phyloP scores from a whole-genome alignment of 2,888 invertebrate genomes.

The Perizoma flavofasciatum region DNA sequence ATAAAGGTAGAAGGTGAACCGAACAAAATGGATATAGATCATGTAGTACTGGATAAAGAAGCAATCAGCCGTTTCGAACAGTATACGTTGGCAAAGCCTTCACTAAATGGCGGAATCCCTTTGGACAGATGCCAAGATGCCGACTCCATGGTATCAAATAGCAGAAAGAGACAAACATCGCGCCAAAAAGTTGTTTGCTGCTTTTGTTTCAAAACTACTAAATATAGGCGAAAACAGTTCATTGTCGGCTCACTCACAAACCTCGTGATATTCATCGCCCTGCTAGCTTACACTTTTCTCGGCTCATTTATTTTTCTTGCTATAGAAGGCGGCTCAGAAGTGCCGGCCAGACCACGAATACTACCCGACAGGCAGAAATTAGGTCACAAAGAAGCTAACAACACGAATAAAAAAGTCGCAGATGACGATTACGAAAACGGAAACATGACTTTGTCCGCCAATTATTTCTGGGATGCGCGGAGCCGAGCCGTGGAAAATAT shows the following conservation, averaged over 20 bases:
- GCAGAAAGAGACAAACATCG: slow-evolving; percentile 77
- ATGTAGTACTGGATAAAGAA: slow-evolving; percentile 80
- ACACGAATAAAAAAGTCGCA: slow-evolving; percentile 63
- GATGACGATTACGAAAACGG: slow-evolving; percentile 73
- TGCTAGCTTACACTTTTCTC: slow-evolving; percentile 90
- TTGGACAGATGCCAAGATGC: slow-evolving; percentile 82
- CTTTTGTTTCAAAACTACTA: slow-evolving; percentile 83
- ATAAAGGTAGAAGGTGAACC: slow-evolving; percentile 58
- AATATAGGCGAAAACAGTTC: slow-evolving; percentile 84
- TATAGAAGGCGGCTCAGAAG: slow-evolving; percentile 88
- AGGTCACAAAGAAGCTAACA: slow-evolving; percentile 76
- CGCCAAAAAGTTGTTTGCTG: slow-evolving; percentile 82
- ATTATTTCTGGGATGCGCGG: slow-evolving; percentile 80
- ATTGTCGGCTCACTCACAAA: slow-evolving; percentile 91
- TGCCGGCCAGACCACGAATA: slow-evolving; percentile 78
- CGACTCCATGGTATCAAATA: slow-evolving; percentile 78
- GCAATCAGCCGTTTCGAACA: slow-evolving; percentile 80
- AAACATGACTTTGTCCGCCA: slow-evolving; percentile 72
- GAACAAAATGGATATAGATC: slow-evolving; percentile 76
- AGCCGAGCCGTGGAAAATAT: slow-evolving; percentile 91
- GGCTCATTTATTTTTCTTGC: slow-evolving; percentile 93
- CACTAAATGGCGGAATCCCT: slow-evolving; percentile 78
- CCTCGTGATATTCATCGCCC: slow-evolving; percentile 91
- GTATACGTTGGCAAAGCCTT: slow-evolving; percentile 77
- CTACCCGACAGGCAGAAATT: slow-evolving; percentile 79